Evolutionary conservation across 2,888 invertebrate genomes (phyloP).

Genomic region (Drosophila algonquin): DNA sequence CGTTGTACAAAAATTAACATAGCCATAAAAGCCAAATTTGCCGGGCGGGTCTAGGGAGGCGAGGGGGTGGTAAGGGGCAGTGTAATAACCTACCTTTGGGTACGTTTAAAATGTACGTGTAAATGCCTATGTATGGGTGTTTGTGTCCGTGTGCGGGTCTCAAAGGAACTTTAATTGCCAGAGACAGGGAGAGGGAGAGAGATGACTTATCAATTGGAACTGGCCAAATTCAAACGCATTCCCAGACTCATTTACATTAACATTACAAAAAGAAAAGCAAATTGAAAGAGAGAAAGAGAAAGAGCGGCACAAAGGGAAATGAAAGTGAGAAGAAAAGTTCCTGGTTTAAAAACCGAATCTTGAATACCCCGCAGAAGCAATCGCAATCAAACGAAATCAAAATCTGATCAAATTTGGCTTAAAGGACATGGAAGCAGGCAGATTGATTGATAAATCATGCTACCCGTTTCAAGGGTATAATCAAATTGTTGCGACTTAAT

Average conservation of each 20-base stretch:
- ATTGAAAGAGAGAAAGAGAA: constrained; percentile 12
- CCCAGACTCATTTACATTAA: constrained; percentile 51
- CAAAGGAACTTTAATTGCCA: constrained; percentile 33
- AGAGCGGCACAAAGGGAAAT: constrained; percentile 27
- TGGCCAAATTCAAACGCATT: constrained; percentile 44
- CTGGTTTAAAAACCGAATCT: background rate
- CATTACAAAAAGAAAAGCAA: constrained; percentile 39
- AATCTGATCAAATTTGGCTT: background rate
- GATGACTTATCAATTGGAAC: constrained; percentile 42
- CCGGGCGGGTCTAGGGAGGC: background rate
- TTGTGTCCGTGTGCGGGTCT: constrained; percentile 10
- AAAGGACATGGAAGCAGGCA: too few species aligned
- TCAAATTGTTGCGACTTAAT: constrained; percentile 64
- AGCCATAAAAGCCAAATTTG: constrained; percentile 62
- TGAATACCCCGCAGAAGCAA: background rate
- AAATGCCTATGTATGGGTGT: background rate
- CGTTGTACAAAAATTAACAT: constrained; percentile 67
- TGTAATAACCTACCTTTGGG: constrained; percentile 1
- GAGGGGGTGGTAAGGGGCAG: too few species aligned
- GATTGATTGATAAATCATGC: constrained; percentile 15
- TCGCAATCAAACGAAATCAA: background rate
- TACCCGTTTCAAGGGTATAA: background rate
- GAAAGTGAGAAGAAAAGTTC: constrained; percentile 27
- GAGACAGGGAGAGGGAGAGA: constrained; percentile 10
- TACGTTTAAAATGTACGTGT: background rate